Conservation (phyloP, 2,797 vertebrate species). For the Mormyrops attenuatus region DNA sequence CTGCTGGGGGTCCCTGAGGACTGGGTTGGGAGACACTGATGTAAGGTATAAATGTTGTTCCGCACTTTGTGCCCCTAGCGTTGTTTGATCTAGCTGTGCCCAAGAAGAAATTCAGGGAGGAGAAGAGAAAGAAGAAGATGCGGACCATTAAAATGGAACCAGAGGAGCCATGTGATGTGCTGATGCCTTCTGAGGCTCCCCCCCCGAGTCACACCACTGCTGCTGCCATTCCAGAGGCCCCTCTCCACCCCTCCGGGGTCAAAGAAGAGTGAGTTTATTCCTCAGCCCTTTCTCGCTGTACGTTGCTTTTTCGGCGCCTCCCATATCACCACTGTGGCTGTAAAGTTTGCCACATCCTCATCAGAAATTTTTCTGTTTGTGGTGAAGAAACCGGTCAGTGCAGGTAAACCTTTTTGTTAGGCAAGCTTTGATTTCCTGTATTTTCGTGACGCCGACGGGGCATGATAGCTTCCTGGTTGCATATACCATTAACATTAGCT, state of each 20-base stretch:
- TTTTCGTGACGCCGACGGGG: background rate
- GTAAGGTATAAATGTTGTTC: background rate
- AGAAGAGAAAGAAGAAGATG: slow-evolving; percentile 84
- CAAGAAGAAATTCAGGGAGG: slow-evolving; percentile 89
- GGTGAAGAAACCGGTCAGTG: background rate
- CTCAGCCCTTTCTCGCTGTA: slow-evolving; percentile 43
- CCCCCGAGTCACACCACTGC: slow-evolving; percentile 52
- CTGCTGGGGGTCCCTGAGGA: background rate
- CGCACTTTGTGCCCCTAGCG: slow-evolving; percentile 51
- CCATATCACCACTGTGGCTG: background rate
- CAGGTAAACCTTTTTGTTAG: background rate
- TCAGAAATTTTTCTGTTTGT: background rate
- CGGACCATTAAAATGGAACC: slow-evolving; percentile 80
- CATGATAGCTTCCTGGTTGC: background rate
- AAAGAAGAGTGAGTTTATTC: slow-evolving; percentile 87
- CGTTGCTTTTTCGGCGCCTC: slow-evolving; percentile 29
- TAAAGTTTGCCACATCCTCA: background rate
- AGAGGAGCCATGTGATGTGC: slow-evolving; percentile 76
- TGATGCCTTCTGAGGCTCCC: slow-evolving; percentile 61
- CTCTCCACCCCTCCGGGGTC: slow-evolving; percentile 67
- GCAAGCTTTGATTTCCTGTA: background rate
- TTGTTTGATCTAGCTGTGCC: slow-evolving; percentile 80
- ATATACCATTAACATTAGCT: background rate
- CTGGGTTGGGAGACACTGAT: background rate
- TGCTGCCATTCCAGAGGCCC: slow-evolving; percentile 65